Evolutionary conservation across 2,797 vertebrate species (phyloP), one percentile per base, ranked within the genome.

Genomic region (Labeo calbasu): DNA sequence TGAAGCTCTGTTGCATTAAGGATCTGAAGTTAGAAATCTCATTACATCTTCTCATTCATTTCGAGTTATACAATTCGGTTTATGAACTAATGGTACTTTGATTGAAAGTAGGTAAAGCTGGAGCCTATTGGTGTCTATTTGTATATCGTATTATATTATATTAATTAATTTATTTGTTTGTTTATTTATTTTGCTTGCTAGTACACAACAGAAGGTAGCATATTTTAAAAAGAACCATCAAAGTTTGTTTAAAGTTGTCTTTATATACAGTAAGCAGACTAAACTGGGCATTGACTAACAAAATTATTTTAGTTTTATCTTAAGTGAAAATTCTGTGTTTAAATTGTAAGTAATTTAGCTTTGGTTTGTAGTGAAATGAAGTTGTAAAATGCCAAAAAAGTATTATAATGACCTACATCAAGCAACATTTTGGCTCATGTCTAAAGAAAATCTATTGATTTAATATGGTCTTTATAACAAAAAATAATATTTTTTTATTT

Each of bases 11-110:
- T 76, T 51, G 28, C 19, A 9, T 25, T 53, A 63, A 71, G 51
- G 21, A 71, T 72, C n/a, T 50, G 15, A n/a, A 55, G 19, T 46
- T 59, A 23, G 46, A 79, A 79, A 79, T 78, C 23, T 48, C 75
- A 46, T 77, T 40, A 63, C 10, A 21, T 68, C 70, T 25, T 57
- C 36, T 82, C 32, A 76, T 76, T 15, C 25, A 32, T 28, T 19
- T 36, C 6, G 13, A 63, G 69, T 8, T 51, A 11, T n/a, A 61
- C 10, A 48, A 17, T 65, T 82, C 53, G 28, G 28, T 36, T 36
- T 12, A 75, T 75, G 3, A 75, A 55, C 51, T 36, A 55, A 8
- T 12, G 21, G 46, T 23, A 46, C 25, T 25, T 51, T 75, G 11
- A 5, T 21, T 55, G 2, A 36, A 32, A 53, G 25, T 10, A 73